Conservation (phyloP, 2,888 invertebrate species). For the Muschampia plurimacula region DNA sequence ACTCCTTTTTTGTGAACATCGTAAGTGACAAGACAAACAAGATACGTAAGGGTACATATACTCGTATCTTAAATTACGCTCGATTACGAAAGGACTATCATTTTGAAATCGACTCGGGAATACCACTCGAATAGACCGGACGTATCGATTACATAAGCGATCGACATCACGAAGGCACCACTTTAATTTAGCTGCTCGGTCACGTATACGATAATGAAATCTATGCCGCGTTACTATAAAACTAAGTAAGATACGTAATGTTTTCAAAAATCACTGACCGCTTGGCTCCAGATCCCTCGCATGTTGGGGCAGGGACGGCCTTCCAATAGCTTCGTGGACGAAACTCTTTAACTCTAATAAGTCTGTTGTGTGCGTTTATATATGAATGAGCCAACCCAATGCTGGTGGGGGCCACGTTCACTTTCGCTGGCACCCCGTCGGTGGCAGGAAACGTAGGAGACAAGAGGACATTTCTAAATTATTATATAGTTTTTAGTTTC, state of each 20-base stretch:
- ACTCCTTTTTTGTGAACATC: not conserved
- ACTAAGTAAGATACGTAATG: slow-evolving; percentile 42
- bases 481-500: no score
- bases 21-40: not conserved
- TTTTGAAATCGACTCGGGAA: not conserved
- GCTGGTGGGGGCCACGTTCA: slow-evolving; percentile 52
- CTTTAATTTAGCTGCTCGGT: not conserved
- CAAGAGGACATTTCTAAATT: slow-evolving; percentile 39
- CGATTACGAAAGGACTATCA: not conserved
- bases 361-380: slow-evolving; percentile 65
- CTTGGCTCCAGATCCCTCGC: slow-evolving; percentile 86
- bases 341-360: slow-evolving; percentile 74
- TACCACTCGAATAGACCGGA: slow-evolving; percentile 6
- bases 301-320: slow-evolving; percentile 80
- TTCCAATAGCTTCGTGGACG: slow-evolving; percentile 70
- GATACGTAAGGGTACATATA: not conserved
- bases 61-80: no score
- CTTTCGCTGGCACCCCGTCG: slow-evolving; percentile 63
- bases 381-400: slow-evolving; percentile 61
- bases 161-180: not conserved
- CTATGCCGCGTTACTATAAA: not conserved
- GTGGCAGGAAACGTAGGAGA: slow-evolving; percentile 49
- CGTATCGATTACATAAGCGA: not conserved
- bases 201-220: not conserved
- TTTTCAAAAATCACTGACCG: slow-evolving; percentile 79